phyloP scores from a whole-genome alignment of 2,797 vertebrate genomes.

The Pampus argenteus region DNA sequence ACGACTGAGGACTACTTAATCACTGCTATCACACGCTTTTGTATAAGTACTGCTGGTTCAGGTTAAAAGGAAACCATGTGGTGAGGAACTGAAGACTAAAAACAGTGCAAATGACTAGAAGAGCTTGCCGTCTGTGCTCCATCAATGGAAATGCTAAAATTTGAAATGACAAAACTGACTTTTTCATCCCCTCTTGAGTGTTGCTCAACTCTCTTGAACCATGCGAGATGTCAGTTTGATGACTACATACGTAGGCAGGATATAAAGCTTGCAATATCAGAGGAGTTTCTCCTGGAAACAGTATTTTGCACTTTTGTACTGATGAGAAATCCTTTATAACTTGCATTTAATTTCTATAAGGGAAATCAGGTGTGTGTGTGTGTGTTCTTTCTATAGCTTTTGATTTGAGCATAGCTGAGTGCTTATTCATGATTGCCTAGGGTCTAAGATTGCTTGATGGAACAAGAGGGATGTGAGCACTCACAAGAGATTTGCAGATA shows the following conservation, averaged over 20 bases:
- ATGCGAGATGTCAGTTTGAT: slow-evolving; percentile 65
- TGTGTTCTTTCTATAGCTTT: neutral
- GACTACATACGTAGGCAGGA: slow-evolving; percentile 25
- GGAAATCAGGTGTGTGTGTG: neutral
- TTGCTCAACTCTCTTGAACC: slow-evolving; percentile 40
- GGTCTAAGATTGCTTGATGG: slow-evolving; percentile 14
- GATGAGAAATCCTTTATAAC: neutral
- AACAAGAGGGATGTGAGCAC: slow-evolving; percentile 1
- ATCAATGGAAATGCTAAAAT: slow-evolving; percentile 61
- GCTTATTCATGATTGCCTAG: slow-evolving; percentile 5
- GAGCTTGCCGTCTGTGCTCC: slow-evolving; percentile 45
- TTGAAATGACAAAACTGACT: slow-evolving; percentile 63
- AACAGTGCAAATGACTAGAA: slow-evolving; percentile 52
- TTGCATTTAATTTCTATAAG: neutral
- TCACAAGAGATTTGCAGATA: slow-evolving; percentile 7
- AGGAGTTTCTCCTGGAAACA: slow-evolving; percentile 22
- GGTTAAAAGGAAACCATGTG: slow-evolving; percentile 21
- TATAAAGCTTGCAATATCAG: slow-evolving; percentile 26
- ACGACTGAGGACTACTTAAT: neutral
- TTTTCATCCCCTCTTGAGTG: slow-evolving; percentile 60
- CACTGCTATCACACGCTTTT: neutral
- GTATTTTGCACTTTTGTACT: neutral
- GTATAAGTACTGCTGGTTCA: slow-evolving; percentile 7
- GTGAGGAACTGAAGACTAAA: slow-evolving; percentile 10
- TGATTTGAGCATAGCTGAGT: neutral